Evolutionary conservation across 2,113 vertebrate genomes (phyloP), one percentile per base, ranked within the genome.

Genomic region (Clarias macrocephalus): DNA sequence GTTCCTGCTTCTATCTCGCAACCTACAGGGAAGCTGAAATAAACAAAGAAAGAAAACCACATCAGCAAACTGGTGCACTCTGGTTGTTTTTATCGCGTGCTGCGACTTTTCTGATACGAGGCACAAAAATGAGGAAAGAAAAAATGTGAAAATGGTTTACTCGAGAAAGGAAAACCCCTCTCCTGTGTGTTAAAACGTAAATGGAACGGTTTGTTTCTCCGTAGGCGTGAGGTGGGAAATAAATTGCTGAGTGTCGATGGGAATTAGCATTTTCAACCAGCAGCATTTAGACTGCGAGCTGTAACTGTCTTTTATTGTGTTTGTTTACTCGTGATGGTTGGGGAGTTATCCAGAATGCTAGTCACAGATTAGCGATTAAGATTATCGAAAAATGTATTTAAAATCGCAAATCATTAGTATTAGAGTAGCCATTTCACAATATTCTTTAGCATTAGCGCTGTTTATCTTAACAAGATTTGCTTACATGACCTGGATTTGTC

Each of bases 181-280:
- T 42, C 70, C 70, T 10, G 15, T 19, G 68, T 15, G 66, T 73
- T 73, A 23, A 13, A 75, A 25, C 12, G 42, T 25, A 25, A 75
- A 25, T 6, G 21, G 72, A 52, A 21, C 5, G 1, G 33, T 75
- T 75, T 13, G 4, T 21, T 73, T 63, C 23, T 84, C 80, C 82
- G 83, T 88, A 88, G 85, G 85, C 89, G 77, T 80, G 76, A 87
- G 85, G 83, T 30, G 81, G 90, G 82, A 28, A 33, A 33, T 6
- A 18, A 2, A 7, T 19, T 33, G 28, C 1, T 25, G 12, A 66
- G 65, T 6, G n/a, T 66, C 6, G 65, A 48, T 10, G 3, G 19
- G 33, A 42, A 73, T 73, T 73, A 42, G 2, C 16, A 21, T 42
- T 7, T 42, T 73, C 37, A 70, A 0, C 68, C 30, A 42, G 19